Evolutionary conservation across 35 echinoderm and acorn worm species (phyloP), one percentile per base, ranked within the genome.

Genomic region (Chiridota heheva): DNA sequence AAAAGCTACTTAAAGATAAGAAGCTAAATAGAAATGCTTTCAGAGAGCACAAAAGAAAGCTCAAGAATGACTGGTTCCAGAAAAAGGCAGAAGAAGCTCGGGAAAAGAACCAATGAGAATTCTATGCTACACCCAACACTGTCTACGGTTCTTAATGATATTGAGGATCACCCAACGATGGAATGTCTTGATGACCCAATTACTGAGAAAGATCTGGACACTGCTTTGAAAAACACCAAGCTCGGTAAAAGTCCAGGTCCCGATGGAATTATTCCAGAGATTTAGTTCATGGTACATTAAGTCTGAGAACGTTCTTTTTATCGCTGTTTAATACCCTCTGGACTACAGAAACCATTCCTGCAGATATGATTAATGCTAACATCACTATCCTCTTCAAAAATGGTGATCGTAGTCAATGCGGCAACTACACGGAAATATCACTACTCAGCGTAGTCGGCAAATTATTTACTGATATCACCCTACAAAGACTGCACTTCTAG

Each of bases 251-350:
- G 70, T 27, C 70, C 42, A 46, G 70, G 60, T 63, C 70, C 70
- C 25, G 40, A 73, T 46, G 70, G 70, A 20, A 73, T 73, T 13
- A 18, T 73, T 24, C 70, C 44, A 7, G 70, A 73, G 42, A 44
- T 73, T 33, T 73, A 45, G 70, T 73, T 73, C 40, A 73, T 73
- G 36, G 70, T 4, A 43, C 39, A 5, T 45, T 20, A 20, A 73
- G 24, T 28, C 40, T 73, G 2, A 27, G 48, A 42, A 7, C 2
- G 15, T 2, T 20, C 48, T 43, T 49, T 45, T 43, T 73, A 8
- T 8, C 36, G 39, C 42, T 73, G 4, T 73, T 73, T 43, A 73
- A 73, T 44, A 37, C 7, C 7, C 48, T 45, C 42, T 42, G 70
- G 70, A 20, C 13, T 16, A 73, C 70, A 32, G 36, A 43, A 32